Percentiles rank a stretch among this genome's conserved stretches.
Evolutionary conservation across 2,797 vertebrate genomes (phyloP).

Genomic region (Podarcis siculus): DNA sequence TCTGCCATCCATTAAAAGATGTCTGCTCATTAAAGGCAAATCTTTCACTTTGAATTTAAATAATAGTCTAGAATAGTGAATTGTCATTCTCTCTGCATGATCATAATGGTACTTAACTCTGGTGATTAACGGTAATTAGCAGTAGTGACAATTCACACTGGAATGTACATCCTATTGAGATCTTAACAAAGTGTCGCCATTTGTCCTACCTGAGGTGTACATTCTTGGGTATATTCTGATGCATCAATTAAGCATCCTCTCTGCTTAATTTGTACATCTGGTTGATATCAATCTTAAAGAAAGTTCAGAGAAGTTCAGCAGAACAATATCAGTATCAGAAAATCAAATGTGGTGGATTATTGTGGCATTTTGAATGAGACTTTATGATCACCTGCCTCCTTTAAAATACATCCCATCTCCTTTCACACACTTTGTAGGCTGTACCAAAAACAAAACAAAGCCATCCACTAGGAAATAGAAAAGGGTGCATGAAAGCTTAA

Average conservation of each 20-base stretch:
- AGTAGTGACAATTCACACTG: no score
- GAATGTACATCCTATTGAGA: no score
- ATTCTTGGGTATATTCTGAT: neutral
- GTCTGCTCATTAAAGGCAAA: no score
- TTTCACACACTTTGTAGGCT: constrained; percentile 10
- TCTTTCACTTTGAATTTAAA: no score
- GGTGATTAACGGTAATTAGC: no score
- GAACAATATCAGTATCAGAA: neutral
- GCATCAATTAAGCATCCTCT: neutral
- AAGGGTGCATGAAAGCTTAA: neutral
- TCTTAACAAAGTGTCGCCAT: neutral
- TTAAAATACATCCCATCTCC: neutral
- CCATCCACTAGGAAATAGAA: constrained; percentile 12
- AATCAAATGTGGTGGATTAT: neutral
- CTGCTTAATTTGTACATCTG: neutral
- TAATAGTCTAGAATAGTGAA: no score
- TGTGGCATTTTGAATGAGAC: neutral
- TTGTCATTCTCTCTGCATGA: no score
- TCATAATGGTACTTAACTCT: no score
- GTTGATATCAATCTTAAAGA: neutral
- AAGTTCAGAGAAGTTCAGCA: neutral
- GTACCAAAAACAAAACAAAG: neutral
- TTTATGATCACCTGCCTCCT: neutral
- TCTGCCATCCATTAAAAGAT: no score
- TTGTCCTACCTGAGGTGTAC: neutral